These are phyloP conservation scores for Lepidostoma basale DNA, from an alignment of 1,140 invertebrate genomes.

Conservation along the genomic window DNA sequence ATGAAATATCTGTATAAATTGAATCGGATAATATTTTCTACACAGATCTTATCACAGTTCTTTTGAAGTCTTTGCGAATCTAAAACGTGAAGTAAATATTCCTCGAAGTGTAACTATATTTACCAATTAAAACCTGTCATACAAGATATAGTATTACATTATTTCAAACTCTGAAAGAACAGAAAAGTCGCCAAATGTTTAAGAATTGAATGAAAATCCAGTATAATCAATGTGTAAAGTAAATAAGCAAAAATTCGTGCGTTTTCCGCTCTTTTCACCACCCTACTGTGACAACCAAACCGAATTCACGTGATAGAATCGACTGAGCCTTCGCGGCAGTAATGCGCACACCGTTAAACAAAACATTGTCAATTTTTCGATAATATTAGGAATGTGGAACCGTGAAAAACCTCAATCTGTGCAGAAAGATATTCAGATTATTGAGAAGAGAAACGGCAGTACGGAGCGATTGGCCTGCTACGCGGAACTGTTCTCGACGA, in stretches of 20 bases:
- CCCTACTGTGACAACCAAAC: conserved; percentile 33
- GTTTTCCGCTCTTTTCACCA: conserved; percentile 47
- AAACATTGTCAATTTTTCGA: conserved; percentile 10
- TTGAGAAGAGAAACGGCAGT: conserved; percentile 52
- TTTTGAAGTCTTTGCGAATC: too few species aligned
- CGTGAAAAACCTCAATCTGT: conserved; percentile 46
- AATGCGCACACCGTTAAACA: conserved; percentile 49
- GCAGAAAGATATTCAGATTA: conserved; percentile 57
- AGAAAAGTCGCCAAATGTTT: too few species aligned
- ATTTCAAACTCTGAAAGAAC: too few species aligned
- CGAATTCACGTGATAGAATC: conserved; percentile 48
- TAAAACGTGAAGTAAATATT: too few species aligned
- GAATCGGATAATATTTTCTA: too few species aligned
- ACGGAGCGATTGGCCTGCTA: conserved; percentile 54
- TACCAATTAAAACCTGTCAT: too few species aligned
- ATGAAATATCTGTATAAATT: too few species aligned
- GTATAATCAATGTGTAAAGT: neutral
- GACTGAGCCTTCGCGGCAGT: conserved; percentile 52
- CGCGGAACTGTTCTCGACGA: conserved; percentile 59
- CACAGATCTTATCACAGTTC: too few species aligned
- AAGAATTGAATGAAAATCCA: too few species aligned
- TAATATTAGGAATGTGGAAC: conserved; percentile 47
- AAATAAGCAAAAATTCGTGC: conserved; percentile 42
- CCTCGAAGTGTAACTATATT: too few species aligned
- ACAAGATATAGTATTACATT: too few species aligned